Percentiles rank a stretch among this genome's conserved stretches.
Conservation (phyloP, 2,113 vertebrate species). For the Oreochromis niloticus region DNA sequence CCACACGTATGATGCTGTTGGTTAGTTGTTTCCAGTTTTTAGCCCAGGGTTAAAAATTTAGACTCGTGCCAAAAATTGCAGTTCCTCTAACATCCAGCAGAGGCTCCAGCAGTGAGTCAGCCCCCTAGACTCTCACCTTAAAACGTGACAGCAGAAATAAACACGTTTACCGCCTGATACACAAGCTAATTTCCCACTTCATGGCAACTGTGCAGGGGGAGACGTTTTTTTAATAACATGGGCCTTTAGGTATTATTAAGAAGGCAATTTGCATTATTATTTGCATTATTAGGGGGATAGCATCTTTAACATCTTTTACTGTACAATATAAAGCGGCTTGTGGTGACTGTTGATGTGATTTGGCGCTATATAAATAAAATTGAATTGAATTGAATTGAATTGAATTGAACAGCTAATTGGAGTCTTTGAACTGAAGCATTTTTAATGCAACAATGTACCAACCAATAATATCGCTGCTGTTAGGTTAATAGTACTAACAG, state of each 20-base stretch:
- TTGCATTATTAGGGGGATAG: neutral
- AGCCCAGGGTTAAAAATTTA: neutral
- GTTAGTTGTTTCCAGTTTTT: neutral
- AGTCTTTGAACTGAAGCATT: neutral
- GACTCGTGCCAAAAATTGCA: neutral
- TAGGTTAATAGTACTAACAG: neutral
- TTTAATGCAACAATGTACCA: neutral
- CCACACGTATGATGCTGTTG: neutral
- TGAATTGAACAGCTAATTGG: neutral
- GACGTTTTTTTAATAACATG: too few species aligned
- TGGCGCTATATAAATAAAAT: neutral
- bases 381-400: neutral
- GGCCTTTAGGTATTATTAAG: neutral
- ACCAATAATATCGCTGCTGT: neutral
- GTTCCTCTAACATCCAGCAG: neutral
- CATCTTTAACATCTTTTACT: neutral
- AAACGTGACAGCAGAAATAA: neutral
- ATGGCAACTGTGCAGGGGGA: too few species aligned
- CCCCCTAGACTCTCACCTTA: neutral
- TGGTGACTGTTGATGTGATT: neutral
- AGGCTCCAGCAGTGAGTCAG: neutral
- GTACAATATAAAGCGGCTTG: neutral
- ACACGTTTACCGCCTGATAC: neutral
- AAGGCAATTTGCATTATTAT: neutral
- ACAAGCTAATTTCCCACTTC: too few species aligned